Base-by-base conservation (phyloP, 2,888 invertebrate species). In the Loripinus fragilis region DNA sequence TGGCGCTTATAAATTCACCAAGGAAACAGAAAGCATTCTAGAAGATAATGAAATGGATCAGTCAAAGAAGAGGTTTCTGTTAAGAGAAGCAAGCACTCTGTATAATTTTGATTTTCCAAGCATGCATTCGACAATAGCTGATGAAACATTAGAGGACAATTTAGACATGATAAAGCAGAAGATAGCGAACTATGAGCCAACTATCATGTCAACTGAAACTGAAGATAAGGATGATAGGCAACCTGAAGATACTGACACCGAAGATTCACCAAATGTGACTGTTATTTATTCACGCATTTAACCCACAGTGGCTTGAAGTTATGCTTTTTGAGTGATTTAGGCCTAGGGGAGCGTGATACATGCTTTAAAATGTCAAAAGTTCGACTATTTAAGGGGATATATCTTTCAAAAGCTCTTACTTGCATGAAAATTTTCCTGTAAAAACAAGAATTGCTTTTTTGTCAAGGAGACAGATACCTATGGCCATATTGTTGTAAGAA, bases 261-360 rank as follows among this genome's bases (percentile, higher is more conserved):
- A 38, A 8, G 45, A 45, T 15, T 12, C 45, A 12, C 3, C 15
- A 45, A 20, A 25, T 52, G 60, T 33, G 7, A 30, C 30, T 30
- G 60, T 60, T 20, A 5, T 60, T 17, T 60, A 60, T 60, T 60
- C 55, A 7, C 55, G 55, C 28, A 17, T 48, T 48, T 48, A 48
- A 38, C 38, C 38, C 38, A 8, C 38, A 38, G 38, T 38, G 38
- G 12, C 38, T 38, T 38, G 38, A 38, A 38, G 5, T 38, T n/a
- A n/a, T n/a, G n/a, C n/a, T n/a, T n/a, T n/a, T n/a, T n/a, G n/a
- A n/a, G n/a, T n/a, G n/a, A n/a, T n/a, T n/a, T n/a, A n/a, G n/a
- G n/a, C n/a, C n/a, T n/a, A n/a, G n/a, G n/a, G n/a, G n/a, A n/a
- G n/a, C n/a, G n/a, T n/a, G n/a, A n/a, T n/a, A n/a, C n/a, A n/a